Base-by-base conservation (phyloP, 1,140 invertebrate genomes). In the Potamilus streckersoni region DNA sequence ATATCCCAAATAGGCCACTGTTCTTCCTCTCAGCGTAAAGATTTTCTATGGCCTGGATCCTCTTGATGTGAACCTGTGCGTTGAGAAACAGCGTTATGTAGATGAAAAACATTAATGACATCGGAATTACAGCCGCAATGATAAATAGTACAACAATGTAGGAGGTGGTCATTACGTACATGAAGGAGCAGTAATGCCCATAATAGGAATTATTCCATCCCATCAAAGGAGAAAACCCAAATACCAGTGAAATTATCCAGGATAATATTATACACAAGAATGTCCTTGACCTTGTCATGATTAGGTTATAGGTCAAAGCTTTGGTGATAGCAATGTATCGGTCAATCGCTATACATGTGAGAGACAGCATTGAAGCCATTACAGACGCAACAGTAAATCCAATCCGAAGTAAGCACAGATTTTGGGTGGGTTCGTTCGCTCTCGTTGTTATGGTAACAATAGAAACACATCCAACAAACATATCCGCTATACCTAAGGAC, bases 401-500 rank as follows among this genome's bases (percentile, higher is more conserved):
- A 59, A 83, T 83, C 15, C 83, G 55, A 3, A 79, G 73, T 15
- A 84, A 68, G 71, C 83, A 84, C 55, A 71, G 13, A 13, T 78
- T 73, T 16, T 80, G 66, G 3, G 76, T 81, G 55, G 49, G 64
- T 64, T 84, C 83, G 8, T 71, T 80, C 2, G 80, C 81, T 61
- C 72, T 69, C 0, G 81, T 84, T 15, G 79, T 58, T 14, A 84
- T 61, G 1, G 83, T 82, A 20, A 75, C 80, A 55, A 84, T 79
- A n/a, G 80, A 81, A 13, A 84, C 83, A 57, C 77, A 77, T 5
- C 83, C 83, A 59, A 84, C 82, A 66, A 78, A 80, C 11, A 83
- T 38, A 56, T 84, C 83, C 1, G 83, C 80, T 14, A 84, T 70
- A 16, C 74, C 80, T 4, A 84, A 70, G 15, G 78, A 79, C 0